Evolutionary conservation across 2,113 vertebrate species (phyloP), one percentile per base, ranked within the genome.

Genomic region (Silurus glanis): DNA sequence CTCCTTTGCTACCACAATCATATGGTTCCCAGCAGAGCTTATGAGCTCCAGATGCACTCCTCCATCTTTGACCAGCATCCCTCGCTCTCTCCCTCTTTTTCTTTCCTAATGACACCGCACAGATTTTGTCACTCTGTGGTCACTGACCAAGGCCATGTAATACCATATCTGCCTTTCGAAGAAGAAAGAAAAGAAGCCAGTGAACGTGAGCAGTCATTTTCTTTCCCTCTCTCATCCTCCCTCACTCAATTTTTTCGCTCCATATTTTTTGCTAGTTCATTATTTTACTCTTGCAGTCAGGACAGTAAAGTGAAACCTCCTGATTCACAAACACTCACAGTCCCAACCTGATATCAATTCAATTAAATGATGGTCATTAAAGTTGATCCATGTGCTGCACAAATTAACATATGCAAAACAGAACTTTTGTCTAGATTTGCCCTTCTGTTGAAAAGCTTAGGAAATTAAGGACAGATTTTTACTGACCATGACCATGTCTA

Each of bases 71-170:
- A 95, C 96, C 95, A 92, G 94, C 96, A 96, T 96, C 94, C 92
- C 94, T 28, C 45, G 16, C 66, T 86, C 66, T 76, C 83, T 89
- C 90, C 14, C 28, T 80, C 86, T 90, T 87, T 85, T 94, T 96
- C 95, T 94, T 16, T 9, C 71, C 67, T 69, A 90, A 97, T 95
- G 95, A 96, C 95, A 96, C 95, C 95, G 94, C 95, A 94, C 93
- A 92, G 95, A 97, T 96, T 97, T 95, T 97, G 97, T 97, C 97
- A 97, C 95, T 95, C 94, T 96, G 97, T 90, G 97, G 97, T 96
- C 96, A 93, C 92, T 97, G 96, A 96, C 96, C 94, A 91, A 87
- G 93, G 92, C 91, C 93, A 92, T 95, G 93, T 93, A 95, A 96
- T 93, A 93, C 94, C 95, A 92, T 95, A 95, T 96, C 95, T 96